Conservation (phyloP, 2,797 vertebrate genomes). For the Myoxocephalus aenaeus region DNA sequence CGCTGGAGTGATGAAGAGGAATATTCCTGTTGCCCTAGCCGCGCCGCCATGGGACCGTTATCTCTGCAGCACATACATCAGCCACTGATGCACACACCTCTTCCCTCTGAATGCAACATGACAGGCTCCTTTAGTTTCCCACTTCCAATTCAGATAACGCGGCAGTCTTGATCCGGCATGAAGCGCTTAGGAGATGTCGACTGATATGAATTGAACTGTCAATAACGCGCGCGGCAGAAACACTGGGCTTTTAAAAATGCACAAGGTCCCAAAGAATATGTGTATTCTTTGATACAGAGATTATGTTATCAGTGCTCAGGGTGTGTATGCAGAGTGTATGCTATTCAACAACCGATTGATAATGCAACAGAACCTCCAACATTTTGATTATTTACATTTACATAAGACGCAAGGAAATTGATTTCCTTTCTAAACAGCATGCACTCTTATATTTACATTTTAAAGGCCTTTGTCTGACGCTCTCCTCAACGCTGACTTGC, state of each 20-base stretch:
- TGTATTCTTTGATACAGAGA: conserved; percentile 76
- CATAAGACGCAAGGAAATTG: conserved; percentile 76
- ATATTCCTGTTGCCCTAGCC: conserved; percentile 65
- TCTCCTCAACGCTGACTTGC: conserved; percentile 17
- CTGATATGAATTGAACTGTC: conserved; percentile 82
- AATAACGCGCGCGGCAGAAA: conserved; percentile 62
- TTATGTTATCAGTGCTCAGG: conserved; percentile 68
- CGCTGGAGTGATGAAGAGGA: conserved; percentile 71
- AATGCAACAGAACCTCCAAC: conserved; percentile 60
- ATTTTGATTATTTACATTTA: conserved; percentile 76
- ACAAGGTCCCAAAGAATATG: conserved; percentile 66
- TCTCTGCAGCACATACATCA: conserved; percentile 78
- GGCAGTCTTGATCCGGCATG: conserved; percentile 70
- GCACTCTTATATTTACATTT: conserved; percentile 67
- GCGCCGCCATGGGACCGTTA: conserved; percentile 72
- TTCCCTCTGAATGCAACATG: conserved; percentile 80
- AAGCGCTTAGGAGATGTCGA: conserved; percentile 79
- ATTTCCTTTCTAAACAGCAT: conserved; percentile 67
- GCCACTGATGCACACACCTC: conserved; percentile 70
- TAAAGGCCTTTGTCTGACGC: conserved; percentile 44
- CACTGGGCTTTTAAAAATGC: conserved; percentile 63
- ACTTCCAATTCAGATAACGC: conserved; percentile 77
- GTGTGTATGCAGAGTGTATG: conserved; percentile 40
- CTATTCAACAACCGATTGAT: conserved; percentile 71
- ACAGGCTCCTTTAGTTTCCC: conserved; percentile 79